Percentiles rank a stretch among this genome's conserved stretches.
phyloP scores from a whole-genome alignment of 2,888 invertebrate genomes.

The Sarcophaga variegata region DNA sequence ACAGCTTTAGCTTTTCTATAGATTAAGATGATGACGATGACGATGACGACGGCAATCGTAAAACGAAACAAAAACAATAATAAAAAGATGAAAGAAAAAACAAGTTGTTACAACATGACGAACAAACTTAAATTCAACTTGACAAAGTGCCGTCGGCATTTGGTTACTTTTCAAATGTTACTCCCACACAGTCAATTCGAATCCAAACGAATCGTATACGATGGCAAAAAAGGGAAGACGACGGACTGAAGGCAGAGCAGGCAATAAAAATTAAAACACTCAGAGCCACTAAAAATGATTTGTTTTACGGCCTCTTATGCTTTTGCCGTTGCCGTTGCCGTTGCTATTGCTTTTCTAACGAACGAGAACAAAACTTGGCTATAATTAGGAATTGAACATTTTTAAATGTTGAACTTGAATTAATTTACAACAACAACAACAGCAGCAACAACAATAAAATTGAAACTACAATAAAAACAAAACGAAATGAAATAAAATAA shows the following conservation, averaged over 20 bases:
- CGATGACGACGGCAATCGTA: not conserved
- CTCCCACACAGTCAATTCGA: no score
- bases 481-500: no score
- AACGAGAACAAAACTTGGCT: no score
- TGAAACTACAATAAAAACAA: no score
- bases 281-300: not conserved
- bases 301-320: not conserved
- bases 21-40: no score
- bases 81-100: not conserved
- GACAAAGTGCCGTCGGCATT: not conserved
- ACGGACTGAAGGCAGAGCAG: not conserved
- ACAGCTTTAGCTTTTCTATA: not conserved
- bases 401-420: no score
- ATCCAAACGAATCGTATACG: not conserved
- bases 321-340: not conserved
- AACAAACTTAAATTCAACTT: not conserved
- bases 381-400: no score
- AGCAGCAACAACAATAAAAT: no score
- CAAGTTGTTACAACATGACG: not conserved
- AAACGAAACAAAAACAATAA: not conserved
- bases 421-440: no score
- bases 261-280: not conserved
- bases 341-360: no score
- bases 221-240: not conserved
- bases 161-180: not conserved